These are phyloP conservation scores for Leptonema lineaticorne DNA, from an alignment of 1,140 invertebrate species.

Conservation along the genomic window DNA sequence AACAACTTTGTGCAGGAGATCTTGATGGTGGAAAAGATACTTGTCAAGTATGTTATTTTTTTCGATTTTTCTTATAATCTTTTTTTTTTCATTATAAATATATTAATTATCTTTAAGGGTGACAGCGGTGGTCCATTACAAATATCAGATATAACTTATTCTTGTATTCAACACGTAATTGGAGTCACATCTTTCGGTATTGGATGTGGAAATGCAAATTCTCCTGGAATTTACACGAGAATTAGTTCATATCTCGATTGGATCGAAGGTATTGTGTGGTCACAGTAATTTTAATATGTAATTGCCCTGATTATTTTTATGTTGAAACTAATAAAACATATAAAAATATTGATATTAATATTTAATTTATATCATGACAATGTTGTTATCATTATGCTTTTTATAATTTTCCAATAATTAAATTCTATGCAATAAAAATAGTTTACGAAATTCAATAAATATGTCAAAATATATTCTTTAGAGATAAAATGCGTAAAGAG, in stretches of 20 bases:
- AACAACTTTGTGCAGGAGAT: slow-evolving; percentile 68
- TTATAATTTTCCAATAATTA: too few relatives aligned
- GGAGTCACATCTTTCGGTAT: slow-evolving; percentile 50
- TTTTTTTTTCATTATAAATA: neutral
- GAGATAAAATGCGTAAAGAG: too few relatives aligned
- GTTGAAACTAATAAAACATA: too few relatives aligned
- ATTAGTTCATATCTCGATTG: slow-evolving; percentile 53
- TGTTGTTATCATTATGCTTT: too few relatives aligned
- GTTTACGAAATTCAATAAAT: too few relatives aligned
- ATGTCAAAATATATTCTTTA: too few relatives aligned
- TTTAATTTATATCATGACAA: too few relatives aligned
- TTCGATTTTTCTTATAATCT: neutral
- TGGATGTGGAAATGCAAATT: slow-evolving; percentile 46
- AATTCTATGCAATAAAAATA: too few relatives aligned
- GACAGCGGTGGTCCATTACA: slow-evolving; percentile 42
- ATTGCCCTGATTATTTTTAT: too few relatives aligned
- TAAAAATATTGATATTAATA: too few relatives aligned
- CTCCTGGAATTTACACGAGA: slow-evolving; percentile 56
- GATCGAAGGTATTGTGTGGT: slow-evolving; percentile 53
- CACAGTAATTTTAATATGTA: too few relatives aligned
- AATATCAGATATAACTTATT: slow-evolving; percentile 1
- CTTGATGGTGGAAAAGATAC: slow-evolving; percentile 67
- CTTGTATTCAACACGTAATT: slow-evolving; percentile 41
- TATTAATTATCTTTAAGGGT: slow-evolving; percentile 46
- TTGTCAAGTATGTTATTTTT: slow-evolving; percentile 56